These are phyloP conservation scores for Otolemur crassicaudatus DNA, from an alignment of 2,797 vertebrate species.

Conservation along the genomic window DNA sequence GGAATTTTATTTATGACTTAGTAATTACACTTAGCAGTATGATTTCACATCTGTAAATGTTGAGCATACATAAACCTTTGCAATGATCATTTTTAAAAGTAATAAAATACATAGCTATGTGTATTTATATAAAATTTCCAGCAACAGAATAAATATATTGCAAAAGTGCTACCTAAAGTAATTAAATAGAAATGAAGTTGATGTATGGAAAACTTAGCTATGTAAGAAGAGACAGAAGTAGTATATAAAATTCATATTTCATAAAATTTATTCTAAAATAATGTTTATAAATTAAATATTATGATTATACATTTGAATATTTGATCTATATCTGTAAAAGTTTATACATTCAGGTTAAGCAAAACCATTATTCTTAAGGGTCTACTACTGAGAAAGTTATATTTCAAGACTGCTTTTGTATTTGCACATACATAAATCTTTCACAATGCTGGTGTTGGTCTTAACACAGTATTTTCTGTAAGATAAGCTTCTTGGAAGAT, in stretches of 20 bases:
- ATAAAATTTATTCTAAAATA: constrained; percentile 12
- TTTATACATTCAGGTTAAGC: constrained; percentile 10
- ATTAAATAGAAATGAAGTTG: constrained; percentile 38
- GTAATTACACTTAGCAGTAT: neutral
- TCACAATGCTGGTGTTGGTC: neutral
- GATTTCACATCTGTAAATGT: constrained; percentile 17
- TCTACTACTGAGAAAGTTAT: constrained; percentile 42
- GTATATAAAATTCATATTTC: constrained; percentile 5
- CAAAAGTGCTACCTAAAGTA: constrained; percentile 25
- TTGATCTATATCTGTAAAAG: neutral
- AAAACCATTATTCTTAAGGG: constrained; percentile 27
- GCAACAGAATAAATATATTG: neutral
- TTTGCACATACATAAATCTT: neutral
- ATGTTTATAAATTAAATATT: constrained; percentile 15
- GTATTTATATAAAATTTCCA: neutral
- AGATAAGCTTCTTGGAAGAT: constrained; percentile 1
- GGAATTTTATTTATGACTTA: neutral
- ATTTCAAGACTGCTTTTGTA: constrained; percentile 8
- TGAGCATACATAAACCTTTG: neutral
- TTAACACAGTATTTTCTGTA: neutral
- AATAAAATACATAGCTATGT: neutral
- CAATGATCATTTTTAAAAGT: constrained; percentile 49
- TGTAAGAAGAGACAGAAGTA: neutral
- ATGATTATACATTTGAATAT: constrained; percentile 16
- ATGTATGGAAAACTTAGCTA: neutral